Evolutionary conservation across 2,888 invertebrate species (phyloP).

Genomic region (Eupithecia pulchellata): DNA sequence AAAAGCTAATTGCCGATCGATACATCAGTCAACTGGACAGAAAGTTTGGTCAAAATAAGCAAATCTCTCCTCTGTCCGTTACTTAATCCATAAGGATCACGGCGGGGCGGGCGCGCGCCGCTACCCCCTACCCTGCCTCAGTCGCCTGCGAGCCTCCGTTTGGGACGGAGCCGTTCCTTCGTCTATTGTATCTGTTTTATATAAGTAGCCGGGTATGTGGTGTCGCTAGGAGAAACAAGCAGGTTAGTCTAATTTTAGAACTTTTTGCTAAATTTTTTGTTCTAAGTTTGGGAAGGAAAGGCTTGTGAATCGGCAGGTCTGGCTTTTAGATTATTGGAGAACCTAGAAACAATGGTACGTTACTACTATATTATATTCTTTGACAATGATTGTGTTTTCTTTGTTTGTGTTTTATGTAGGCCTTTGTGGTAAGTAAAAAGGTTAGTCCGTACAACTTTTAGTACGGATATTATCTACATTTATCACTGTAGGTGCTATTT

Average conservation of each 20-base stretch:
- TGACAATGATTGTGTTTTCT: neutral
- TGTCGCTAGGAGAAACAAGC: slow-evolving; percentile 25
- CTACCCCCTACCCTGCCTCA: slow-evolving; percentile 38
- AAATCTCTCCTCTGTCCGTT: slow-evolving; percentile 53
- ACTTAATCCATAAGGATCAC: slow-evolving; percentile 59
- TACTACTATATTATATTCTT: too few relatives aligned
- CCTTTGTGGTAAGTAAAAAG: neutral
- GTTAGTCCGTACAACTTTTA: neutral
- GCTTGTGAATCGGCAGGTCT: neutral
- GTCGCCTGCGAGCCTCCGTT: slow-evolving; percentile 72
- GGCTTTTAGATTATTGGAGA: too few relatives aligned
- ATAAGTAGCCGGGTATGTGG: slow-evolving; percentile 33
- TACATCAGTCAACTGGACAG: slow-evolving; percentile 32
- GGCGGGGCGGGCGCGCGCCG: slow-evolving; percentile 52
- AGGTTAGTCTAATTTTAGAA: slow-evolving; percentile 27
- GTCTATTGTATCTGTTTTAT: slow-evolving; percentile 12
- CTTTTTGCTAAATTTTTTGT: neutral
- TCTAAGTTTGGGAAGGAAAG: neutral
- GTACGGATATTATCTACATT: neutral
- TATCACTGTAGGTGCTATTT: neutral
- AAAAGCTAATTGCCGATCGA: slow-evolving; percentile 18
- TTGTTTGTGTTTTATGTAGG: slow-evolving; percentile 3
- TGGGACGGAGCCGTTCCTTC: neutral
- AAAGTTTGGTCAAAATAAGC: slow-evolving; percentile 24
- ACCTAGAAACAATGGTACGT: too few relatives aligned